A percentile compares a stretch with the other conserved stretches of the same genome.
These are phyloP conservation scores for Conus betulinus DNA, from an alignment of 1,140 invertebrate species.

Conservation along the genomic window DNA sequence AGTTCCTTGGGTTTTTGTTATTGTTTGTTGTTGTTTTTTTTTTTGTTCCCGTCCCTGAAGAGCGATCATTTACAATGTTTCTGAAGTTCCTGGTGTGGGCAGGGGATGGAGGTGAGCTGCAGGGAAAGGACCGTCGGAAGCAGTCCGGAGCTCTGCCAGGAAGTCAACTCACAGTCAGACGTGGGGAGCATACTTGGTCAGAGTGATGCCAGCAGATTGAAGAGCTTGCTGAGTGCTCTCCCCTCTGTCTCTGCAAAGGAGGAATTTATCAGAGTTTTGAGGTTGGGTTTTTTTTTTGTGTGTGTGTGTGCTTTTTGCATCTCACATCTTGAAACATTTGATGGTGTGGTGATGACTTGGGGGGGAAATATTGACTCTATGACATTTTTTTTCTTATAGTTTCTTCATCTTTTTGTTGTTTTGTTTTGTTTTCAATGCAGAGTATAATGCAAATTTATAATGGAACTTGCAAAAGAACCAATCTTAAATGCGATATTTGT, in stretches of 20 bases:
- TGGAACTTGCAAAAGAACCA: no score
- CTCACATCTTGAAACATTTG: no score
- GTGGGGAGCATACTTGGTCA: not conserved
- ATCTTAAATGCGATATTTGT: no score
- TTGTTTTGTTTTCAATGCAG: no score
- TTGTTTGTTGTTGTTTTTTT: no score
- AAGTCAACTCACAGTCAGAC: not conserved
- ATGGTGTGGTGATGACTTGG: no score
- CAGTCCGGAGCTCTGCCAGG: not conserved
- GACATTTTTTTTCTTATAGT: no score
- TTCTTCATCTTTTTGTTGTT: no score
- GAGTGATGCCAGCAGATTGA: not conserved
- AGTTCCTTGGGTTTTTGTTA: no score
- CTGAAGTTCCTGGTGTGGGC: not conserved
- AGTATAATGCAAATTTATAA: no score
- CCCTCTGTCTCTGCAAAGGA: conserved; percentile 20
- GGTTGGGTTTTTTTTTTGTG: not conserved
- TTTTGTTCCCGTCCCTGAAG: no score
- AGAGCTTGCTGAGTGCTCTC: conserved; percentile 3
- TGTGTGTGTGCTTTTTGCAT: not conserved
- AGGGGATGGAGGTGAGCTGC: not conserved
- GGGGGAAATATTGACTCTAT: no score
- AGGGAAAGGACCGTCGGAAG: not conserved
- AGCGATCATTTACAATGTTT: not conserved
- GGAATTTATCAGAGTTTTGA: conserved; percentile 13